Evolutionary conservation across 2,797 vertebrate genomes (phyloP).

Genomic region (Notoglanidium macrostoma): DNA sequence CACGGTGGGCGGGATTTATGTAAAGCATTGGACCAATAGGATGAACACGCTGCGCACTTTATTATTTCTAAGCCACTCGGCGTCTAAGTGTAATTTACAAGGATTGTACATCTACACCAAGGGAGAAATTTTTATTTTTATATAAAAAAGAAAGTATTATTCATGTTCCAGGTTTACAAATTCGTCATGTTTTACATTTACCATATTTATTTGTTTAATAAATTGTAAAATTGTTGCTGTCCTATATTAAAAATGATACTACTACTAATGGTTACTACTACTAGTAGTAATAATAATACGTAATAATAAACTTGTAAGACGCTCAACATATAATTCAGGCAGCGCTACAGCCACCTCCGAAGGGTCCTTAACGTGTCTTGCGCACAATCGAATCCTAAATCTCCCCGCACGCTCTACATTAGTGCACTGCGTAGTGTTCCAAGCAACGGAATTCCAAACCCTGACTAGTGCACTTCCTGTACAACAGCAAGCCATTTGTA

Average conservation of each 20-base stretch:
- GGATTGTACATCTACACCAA: background rate
- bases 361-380: conserved; percentile 60
- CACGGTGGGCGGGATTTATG: background rate
- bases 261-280: background rate
- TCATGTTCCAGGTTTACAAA: background rate
- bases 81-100: background rate
- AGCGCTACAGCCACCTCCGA: conserved; percentile 41
- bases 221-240: background rate
- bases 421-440: background rate
- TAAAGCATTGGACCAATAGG: background rate
- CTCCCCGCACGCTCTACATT: background rate
- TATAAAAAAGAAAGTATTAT: background rate
- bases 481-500: background rate
- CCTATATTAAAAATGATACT: background rate
- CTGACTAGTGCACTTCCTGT: background rate
- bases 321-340: conserved; percentile 62
- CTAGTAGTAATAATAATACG: background rate
- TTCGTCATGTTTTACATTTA: background rate
- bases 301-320: background rate
- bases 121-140: background rate
- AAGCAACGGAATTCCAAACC: background rate
- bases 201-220: background rate
- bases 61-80: background rate
- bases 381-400: background rate
- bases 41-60: background rate